Percentiles rank a stretch among this genome's conserved stretches.
Conservation (phyloP, 1,140 invertebrate species). For the Neoseiulus cucumeris region DNA sequence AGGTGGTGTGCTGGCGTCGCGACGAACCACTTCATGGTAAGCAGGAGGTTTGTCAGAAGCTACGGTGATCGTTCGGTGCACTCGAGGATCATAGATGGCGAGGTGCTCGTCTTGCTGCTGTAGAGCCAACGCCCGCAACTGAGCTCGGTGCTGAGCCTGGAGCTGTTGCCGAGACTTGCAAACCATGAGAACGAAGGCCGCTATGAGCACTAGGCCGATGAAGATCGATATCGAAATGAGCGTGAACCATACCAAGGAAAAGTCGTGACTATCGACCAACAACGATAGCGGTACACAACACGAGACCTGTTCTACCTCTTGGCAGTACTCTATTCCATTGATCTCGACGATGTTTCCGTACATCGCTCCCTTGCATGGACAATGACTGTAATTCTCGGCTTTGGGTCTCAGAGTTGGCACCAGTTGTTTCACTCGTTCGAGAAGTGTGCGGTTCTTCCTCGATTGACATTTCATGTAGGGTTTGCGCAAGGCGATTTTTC, state of each 20-base stretch:
- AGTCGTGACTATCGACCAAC: not conserved
- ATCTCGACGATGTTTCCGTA: not conserved
- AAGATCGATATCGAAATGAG: constrained; percentile 7
- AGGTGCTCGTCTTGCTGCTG: constrained; percentile 5
- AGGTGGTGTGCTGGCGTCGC: not conserved
- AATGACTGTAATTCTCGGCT: not conserved
- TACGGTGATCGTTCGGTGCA: not conserved
- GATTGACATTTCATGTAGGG: not conserved
- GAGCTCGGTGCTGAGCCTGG: not conserved
- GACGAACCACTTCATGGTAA: constrained; percentile 3
- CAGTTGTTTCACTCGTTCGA: not conserved
- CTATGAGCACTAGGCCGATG: not conserved
- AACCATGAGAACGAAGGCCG: constrained; percentile 5
- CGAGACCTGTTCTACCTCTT: not conserved
- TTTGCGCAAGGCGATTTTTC: not conserved
- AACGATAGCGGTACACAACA: not conserved
- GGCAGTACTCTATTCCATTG: not conserved
- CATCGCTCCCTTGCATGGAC: constrained; percentile 5
- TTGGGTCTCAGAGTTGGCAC: not conserved
- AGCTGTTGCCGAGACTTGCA: constrained; percentile 3
- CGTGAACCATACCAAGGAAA: not conserved
- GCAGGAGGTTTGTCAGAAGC: not conserved
- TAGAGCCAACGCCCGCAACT: not conserved
- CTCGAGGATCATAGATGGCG: not conserved
- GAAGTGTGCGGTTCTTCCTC: not conserved